These are phyloP conservation scores for Lepisosteus oculatus DNA, from an alignment of 2,113 vertebrate genomes.

Conservation along the genomic window DNA sequence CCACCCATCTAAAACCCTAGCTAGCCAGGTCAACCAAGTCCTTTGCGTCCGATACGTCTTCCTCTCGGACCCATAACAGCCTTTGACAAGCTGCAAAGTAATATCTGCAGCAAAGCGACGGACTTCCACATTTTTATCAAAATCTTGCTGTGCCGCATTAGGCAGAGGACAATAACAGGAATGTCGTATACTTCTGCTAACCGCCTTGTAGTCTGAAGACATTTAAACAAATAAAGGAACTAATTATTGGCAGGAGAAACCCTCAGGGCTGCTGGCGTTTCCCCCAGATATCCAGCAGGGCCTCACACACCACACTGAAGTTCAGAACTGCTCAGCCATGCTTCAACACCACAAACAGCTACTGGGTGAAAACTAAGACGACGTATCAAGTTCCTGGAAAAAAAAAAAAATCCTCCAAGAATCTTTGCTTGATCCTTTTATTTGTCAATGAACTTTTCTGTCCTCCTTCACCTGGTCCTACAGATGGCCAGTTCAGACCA, in stretches of 20 bases:
- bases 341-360: no score
- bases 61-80: no score
- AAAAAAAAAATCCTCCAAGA: no score
- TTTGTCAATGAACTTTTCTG: no score
- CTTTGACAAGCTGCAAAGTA: neutral
- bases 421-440: no score
- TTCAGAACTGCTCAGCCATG: no score
- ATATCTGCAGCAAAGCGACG: neutral
- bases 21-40: no score
- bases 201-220: constrained; percentile 35
- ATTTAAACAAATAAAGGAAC: constrained; percentile 52
- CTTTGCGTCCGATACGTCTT: no score
- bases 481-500: constrained; percentile 11
- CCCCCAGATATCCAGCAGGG: constrained; percentile 42
- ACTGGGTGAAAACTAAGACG: no score
- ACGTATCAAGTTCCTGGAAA: no score
- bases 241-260: constrained; percentile 48
- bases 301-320: constrained; percentile 18
- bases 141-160: constrained; percentile 29
- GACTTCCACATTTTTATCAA: constrained; percentile 18
- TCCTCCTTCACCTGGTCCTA: neutral
- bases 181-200: constrained; percentile 12
- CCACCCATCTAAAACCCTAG: no score
- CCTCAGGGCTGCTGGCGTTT: constrained; percentile 39
- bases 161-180: constrained; percentile 22